Evolutionary conservation across 2,888 invertebrate genomes (phyloP).

Genomic region (Axea sp.): DNA sequence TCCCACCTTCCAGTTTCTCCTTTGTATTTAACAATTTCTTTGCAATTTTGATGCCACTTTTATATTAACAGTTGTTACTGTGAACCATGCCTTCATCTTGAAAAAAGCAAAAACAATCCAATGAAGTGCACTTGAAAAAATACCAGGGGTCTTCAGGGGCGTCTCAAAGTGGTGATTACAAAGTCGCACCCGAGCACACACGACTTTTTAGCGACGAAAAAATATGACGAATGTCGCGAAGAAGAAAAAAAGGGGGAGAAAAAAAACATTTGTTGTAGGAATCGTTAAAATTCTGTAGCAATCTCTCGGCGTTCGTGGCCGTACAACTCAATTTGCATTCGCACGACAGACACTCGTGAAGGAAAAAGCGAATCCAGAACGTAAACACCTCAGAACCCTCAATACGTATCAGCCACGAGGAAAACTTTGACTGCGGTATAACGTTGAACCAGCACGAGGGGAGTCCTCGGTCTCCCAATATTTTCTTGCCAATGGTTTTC

Average conservation of each 20-base stretch:
- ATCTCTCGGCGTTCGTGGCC: conserved; percentile 45
- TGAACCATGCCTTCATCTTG: no score
- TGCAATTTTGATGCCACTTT: no score
- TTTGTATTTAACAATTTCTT: no score
- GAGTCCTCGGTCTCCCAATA: conserved; percentile 53
- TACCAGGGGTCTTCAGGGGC: no score
- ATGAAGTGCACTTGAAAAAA: no score
- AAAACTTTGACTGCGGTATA: conserved; percentile 56
- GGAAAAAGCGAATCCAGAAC: conserved; percentile 52
- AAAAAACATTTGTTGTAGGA: conserved; percentile 47
- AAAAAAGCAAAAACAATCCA: no score
- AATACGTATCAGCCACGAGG: conserved; percentile 43
- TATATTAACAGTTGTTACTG: no score
- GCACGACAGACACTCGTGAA: conserved; percentile 62
- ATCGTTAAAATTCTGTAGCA: conserved; percentile 55
- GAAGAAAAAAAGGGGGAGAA: no score
- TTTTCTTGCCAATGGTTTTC: conserved; percentile 59
- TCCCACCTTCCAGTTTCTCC: no score
- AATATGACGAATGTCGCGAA: conserved; percentile 40
- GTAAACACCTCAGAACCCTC: conserved; percentile 55
- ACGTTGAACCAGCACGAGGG: conserved; percentile 55
- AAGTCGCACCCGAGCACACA: background rate
- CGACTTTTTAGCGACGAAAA: conserved; percentile 1
- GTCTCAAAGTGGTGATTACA: conserved; percentile 11
- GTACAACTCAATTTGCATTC: conserved; percentile 63